phyloP scores from a whole-genome alignment of 2,888 invertebrate species.

The Aphodius granarius region DNA sequence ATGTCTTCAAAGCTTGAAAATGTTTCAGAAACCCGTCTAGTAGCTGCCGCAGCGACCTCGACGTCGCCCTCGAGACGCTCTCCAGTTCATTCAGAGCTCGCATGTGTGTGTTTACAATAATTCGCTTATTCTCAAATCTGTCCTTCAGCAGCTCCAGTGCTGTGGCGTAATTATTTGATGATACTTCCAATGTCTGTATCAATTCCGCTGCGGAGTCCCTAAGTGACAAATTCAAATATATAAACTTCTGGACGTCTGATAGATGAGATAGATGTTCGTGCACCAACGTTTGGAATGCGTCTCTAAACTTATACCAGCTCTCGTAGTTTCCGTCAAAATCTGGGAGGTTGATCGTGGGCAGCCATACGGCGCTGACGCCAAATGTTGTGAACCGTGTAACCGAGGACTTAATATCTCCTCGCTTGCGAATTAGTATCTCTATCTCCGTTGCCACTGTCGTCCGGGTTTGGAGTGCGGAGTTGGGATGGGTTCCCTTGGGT shows the following conservation, averaged over 20 bases:
- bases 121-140: slow-evolving; percentile 11
- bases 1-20: slow-evolving; percentile 9
- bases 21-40: slow-evolving; percentile 16
- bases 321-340: slow-evolving; percentile 13
- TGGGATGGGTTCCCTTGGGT: too few relatives aligned
- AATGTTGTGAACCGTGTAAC: slow-evolving; percentile 4
- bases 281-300: slow-evolving; percentile 10
- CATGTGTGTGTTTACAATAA: slow-evolving; percentile 34
- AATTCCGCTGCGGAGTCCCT: slow-evolving; percentile 4
- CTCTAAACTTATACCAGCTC: slow-evolving; percentile 13
- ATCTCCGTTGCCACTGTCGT: neutral
- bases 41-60: slow-evolving; percentile 12
- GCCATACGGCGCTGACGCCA: neutral
- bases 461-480: too few relatives aligned
- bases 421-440: neutral
- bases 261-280: neutral
- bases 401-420: neutral
- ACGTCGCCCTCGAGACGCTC: slow-evolving; percentile 1
- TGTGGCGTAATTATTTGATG: slow-evolving; percentile 6
- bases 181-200: slow-evolving; percentile 12
- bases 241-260: slow-evolving; percentile 4
- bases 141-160: slow-evolving; percentile 15
- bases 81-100: slow-evolving; percentile 29
- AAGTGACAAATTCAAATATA: slow-evolving; percentile 13
- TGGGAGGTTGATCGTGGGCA: slow-evolving; percentile 12